Conservation (phyloP, 2,113 vertebrate species). For the Stomatorhinus ivindoensis region DNA sequence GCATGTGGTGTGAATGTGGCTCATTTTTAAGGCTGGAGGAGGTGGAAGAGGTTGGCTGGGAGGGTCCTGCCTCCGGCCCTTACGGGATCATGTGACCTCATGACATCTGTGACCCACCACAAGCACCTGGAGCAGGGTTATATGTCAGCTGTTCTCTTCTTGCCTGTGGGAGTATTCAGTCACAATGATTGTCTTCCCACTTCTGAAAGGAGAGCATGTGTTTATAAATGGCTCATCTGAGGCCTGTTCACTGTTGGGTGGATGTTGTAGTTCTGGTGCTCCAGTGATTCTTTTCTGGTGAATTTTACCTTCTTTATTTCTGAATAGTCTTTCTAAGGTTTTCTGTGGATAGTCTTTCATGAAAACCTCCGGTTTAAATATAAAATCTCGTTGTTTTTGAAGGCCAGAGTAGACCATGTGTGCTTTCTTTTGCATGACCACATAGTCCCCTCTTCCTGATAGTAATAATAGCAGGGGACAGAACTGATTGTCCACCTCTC, state of each 20-base stretch:
- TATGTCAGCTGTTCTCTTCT: constrained; percentile 75
- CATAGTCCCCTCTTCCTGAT: not conserved
- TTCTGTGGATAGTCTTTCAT: not conserved
- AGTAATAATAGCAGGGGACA: not conserved
- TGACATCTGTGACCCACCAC: constrained; percentile 84
- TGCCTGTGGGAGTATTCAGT: constrained; percentile 56
- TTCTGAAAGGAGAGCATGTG: constrained; percentile 38
- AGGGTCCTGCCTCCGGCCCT: constrained; percentile 40
- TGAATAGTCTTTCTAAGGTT: not conserved
- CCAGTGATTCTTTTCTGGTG: not conserved
- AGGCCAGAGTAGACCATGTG: not conserved
- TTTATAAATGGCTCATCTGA: not conserved
- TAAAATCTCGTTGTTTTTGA: not conserved
- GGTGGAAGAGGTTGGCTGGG: constrained; percentile 23
- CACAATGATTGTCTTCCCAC: constrained; percentile 38
- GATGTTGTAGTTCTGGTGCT: not conserved
- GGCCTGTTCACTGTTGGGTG: not conserved
- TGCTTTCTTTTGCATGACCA: not conserved
- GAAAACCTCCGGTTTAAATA: not conserved
- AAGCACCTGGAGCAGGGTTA: constrained; percentile 80
- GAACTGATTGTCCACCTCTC: not conserved
- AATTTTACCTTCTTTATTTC: not conserved
- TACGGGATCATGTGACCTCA: constrained; percentile 66
- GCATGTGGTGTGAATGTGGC: constrained; percentile 34
- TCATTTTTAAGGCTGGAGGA: constrained; percentile 35